Evolutionary conservation across 2,888 invertebrate genomes (phyloP).

Genomic region (Drosophila borborema): DNA sequence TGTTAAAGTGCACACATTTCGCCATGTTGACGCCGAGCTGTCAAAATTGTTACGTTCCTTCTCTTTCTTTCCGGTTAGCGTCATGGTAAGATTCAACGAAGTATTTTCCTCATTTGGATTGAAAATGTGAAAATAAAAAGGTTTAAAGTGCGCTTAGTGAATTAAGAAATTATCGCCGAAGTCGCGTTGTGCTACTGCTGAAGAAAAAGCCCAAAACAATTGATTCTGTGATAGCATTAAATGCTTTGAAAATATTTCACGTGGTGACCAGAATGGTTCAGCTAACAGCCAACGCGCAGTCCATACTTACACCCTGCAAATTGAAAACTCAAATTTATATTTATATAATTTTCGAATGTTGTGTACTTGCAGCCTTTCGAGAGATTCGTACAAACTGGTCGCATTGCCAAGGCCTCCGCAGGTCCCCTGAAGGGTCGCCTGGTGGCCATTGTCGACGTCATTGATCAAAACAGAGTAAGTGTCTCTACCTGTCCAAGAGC

Average conservation of each 20-base stretch:
- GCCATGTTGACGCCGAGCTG: slow-evolving; percentile 65
- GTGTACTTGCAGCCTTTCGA: slow-evolving; percentile 90
- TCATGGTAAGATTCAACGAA: slow-evolving; percentile 83
- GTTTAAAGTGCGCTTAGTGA: slow-evolving; percentile 48
- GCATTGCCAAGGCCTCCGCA: slow-evolving; percentile 97
- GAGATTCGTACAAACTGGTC: slow-evolving; percentile 98
- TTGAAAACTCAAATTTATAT: slow-evolving; percentile 13
- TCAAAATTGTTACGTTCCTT: slow-evolving; percentile 70
- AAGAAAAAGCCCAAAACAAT: slow-evolving; percentile 8
- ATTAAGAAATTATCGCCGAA: slow-evolving; percentile 28
- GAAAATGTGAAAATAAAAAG: slow-evolving; percentile 72
- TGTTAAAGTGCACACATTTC: slow-evolving; percentile 47
- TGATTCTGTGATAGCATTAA: slow-evolving; percentile 9
- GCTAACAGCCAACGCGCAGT: slow-evolving; percentile 27
- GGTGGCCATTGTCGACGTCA: slow-evolving; percentile 97
- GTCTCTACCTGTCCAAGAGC: neutral
- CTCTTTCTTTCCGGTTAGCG: slow-evolving; percentile 85
- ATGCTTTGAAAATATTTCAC: slow-evolving; percentile 47
- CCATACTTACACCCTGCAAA: slow-evolving; percentile 7
- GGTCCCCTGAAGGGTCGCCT: slow-evolving; percentile 96
- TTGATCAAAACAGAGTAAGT: slow-evolving; percentile 96
- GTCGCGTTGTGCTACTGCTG: slow-evolving; percentile 12
- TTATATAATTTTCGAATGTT: slow-evolving; percentile 16
- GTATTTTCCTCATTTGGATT: slow-evolving; percentile 53
- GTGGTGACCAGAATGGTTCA: slow-evolving; percentile 43